Evolutionary conservation across 2,888 invertebrate genomes (phyloP), one percentile per base, ranked within the genome.

Genomic region (Andrena flavipes): DNA sequence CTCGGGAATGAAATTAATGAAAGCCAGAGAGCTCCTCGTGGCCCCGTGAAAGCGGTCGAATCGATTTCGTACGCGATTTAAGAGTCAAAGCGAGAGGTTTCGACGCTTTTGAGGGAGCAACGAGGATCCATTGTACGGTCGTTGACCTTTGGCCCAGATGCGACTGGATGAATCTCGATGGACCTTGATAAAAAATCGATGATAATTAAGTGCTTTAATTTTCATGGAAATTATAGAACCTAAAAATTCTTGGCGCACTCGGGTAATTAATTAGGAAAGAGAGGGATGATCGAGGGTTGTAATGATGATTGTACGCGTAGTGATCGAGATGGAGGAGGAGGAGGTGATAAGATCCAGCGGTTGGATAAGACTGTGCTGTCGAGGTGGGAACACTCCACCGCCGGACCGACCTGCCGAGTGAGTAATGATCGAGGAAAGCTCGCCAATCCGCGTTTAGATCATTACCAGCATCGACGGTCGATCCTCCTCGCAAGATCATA

Each of bases 331-430:
- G n/a, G 91, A 92, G 60, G 91, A 91, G 63, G 90, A 90, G 59
- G 85, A 90, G 23, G 42, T 42, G 63, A 90, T 89, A 70, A 85
- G 91, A n/a, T 88, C 84, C 16, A 82, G 80, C 63, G 88, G 89
- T 5, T 92, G 92, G 91, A 84, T 91, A 30, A 85, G 89, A 30
- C 83, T 92, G n/a, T 92, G 92, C 83, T 93, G 91, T 87, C 88
- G 90, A 20, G 89, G 89, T 69, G 76, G 79, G 65, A 87, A 88
- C 33, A 82, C 85, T 49, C 87, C 90, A 16, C 89, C 91, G n/a
- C 87, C 90, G 26, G 90, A 91, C 84, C 90, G 84, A 88, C 89
- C 90, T 59, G 87, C 89, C 78, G 92, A 92, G 92, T 92, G 87
- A 92, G 89, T 91, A 83, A 74, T 72, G 85, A 86, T 88, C 76